Percentiles rank a stretch among this genome's conserved stretches.
These are phyloP conservation scores for Chlorospingus flavigularis DNA, from an alignment of 2,797 vertebrate genomes.

Conservation along the genomic window DNA sequence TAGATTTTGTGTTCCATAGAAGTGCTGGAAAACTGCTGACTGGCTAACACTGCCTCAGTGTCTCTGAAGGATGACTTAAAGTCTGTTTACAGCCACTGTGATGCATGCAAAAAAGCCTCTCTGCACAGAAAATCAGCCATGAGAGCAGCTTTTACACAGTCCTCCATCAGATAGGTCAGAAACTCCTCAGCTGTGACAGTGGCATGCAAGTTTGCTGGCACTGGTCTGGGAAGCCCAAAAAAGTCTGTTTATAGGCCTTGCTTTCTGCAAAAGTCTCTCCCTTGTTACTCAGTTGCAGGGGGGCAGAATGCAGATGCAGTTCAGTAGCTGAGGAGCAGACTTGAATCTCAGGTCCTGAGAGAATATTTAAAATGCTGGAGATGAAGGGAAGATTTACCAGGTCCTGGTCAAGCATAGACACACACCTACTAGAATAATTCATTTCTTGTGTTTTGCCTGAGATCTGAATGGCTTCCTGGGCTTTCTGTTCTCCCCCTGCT, in stretches of 20 bases:
- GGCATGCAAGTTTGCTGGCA: not conserved
- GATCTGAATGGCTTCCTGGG: not conserved
- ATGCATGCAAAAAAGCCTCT: not conserved
- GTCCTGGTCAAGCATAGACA: not conserved
- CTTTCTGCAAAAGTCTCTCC: not conserved
- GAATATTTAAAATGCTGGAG: not conserved
- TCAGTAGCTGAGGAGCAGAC: not conserved
- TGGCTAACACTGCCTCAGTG: not conserved
- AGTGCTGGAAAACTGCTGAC: not conserved
- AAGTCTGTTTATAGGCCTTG: not conserved
- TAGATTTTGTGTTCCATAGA: not conserved
- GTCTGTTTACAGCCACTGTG: not conserved
- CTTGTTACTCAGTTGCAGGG: not conserved
- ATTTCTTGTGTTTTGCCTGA: not conserved
- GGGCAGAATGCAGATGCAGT: not conserved
- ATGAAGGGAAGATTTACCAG: not conserved
- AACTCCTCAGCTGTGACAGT: not conserved
- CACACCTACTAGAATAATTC: not conserved
- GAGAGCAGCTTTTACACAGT: not conserved
- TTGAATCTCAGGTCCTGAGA: not conserved
- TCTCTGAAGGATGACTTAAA: not conserved
- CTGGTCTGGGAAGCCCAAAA: not conserved
- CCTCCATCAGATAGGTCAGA: not conserved
- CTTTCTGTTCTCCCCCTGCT: no score
- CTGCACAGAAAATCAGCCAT: not conserved